phyloP scores from a whole-genome alignment of 1,140 invertebrate species.

The Drosophila kurseongensis region DNA sequence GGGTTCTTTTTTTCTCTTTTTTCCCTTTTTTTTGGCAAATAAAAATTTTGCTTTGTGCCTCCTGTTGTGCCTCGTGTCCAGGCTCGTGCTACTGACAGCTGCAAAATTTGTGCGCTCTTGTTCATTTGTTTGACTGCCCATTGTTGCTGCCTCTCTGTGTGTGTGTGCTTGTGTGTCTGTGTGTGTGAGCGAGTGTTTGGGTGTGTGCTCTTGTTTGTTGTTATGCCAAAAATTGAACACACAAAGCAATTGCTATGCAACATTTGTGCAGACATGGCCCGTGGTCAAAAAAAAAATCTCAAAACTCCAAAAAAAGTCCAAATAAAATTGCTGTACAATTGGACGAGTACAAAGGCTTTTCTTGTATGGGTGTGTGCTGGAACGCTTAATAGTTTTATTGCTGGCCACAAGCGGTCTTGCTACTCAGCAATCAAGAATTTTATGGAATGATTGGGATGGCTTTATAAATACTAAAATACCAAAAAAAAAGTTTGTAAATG shows the following conservation, averaged over 20 bases:
- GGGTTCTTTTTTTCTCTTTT: conserved; percentile 16
- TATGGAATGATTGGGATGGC: background rate
- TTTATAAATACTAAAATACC: too few species aligned
- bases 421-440: conserved; percentile 22
- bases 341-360: conserved; percentile 45
- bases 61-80: conserved; percentile 49
- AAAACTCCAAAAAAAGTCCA: conserved; percentile 56
- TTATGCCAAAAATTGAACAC: conserved; percentile 79
- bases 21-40: conserved; percentile 27
- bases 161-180: conserved; percentile 2
- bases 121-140: conserved; percentile 67
- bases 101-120: conserved; percentile 78
- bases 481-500: too few species aligned
- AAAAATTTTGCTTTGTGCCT: conserved; percentile 57
- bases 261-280: conserved; percentile 77
- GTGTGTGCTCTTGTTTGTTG: conserved; percentile 57
- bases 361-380: conserved; percentile 16
- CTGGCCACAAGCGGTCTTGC: conserved; percentile 33
- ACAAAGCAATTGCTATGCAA: conserved; percentile 82
- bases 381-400: conserved; percentile 70
- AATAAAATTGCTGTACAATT: conserved; percentile 74
- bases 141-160: conserved; percentile 32
- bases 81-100: conserved; percentile 67
- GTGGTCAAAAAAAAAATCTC: conserved; percentile 43
- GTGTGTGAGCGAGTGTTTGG: conserved; percentile 5